These are phyloP conservation scores for Heliconius hortense DNA, from an alignment of 2,888 invertebrate species.

Conservation along the genomic window DNA sequence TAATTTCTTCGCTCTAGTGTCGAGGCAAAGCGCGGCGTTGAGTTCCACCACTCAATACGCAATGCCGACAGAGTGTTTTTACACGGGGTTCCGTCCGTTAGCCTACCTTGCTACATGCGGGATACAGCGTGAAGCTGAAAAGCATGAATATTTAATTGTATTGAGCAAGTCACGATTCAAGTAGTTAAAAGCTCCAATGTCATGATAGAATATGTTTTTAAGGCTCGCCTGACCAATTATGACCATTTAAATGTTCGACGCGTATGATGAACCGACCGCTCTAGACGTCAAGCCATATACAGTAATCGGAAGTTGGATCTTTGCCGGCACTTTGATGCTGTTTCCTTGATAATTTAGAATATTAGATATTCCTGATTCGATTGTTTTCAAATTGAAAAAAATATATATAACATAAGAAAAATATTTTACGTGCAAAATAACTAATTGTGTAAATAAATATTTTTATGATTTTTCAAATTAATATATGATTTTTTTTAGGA, in stretches of 20 bases:
- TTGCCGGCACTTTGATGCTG: slow-evolving; percentile 67
- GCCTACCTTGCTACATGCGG: too few relatives aligned
- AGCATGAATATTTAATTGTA: slow-evolving; percentile 21
- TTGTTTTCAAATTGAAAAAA: slow-evolving; percentile 22
- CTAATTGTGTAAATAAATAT: too few relatives aligned
- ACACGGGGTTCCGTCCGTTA: too few relatives aligned
- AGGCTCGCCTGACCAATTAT: slow-evolving; percentile 71
- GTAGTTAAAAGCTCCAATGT: slow-evolving; percentile 52
- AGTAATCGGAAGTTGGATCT: slow-evolving; percentile 71
- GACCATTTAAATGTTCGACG: slow-evolving; percentile 70
- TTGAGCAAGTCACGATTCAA: slow-evolving; percentile 39
- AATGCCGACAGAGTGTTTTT: too few relatives aligned
- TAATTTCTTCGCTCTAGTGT: too few relatives aligned
- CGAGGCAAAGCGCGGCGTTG: too few relatives aligned
- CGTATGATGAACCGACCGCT: slow-evolving; percentile 66
- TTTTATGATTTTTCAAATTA: too few relatives aligned
- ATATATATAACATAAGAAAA: too few relatives aligned
- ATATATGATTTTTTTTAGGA: too few relatives aligned
- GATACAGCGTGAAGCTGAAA: too few relatives aligned
- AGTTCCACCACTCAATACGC: too few relatives aligned
- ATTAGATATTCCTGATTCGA: slow-evolving; percentile 55
- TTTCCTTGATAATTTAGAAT: slow-evolving; percentile 62
- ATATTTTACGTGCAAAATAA: too few relatives aligned
- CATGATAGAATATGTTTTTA: slow-evolving; percentile 67
- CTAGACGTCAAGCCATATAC: slow-evolving; percentile 71